Percentiles rank a stretch among this genome's conserved stretches.
These are phyloP conservation scores for Lasioglossum marginatum DNA, from an alignment of 2,888 invertebrate species.

Conservation along the genomic window DNA sequence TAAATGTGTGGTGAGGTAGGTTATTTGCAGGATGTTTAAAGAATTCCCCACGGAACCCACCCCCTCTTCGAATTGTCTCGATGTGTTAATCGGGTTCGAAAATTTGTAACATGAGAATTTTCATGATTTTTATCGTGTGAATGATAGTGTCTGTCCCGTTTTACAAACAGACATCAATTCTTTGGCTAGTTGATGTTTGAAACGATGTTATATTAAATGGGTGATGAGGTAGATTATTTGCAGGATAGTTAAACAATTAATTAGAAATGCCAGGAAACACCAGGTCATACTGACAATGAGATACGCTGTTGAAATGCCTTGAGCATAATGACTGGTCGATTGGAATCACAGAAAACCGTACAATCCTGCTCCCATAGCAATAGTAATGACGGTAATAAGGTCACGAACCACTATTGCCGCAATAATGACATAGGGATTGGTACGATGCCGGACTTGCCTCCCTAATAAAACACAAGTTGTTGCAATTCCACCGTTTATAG, in stretches of 20 bases:
- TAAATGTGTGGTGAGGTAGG: background rate
- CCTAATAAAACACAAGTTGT: slow-evolving; percentile 80
- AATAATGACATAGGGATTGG: slow-evolving; percentile 75
- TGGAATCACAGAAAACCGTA: slow-evolving; percentile 38
- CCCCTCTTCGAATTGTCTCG: background rate
- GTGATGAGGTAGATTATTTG: background rate
- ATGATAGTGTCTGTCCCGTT: background rate
- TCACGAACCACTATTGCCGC: slow-evolving; percentile 77
- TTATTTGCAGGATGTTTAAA: background rate
- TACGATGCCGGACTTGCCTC: slow-evolving; percentile 72
- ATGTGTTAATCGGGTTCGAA: no score
- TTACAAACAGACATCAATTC: background rate
- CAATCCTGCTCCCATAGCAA: slow-evolving; percentile 62
- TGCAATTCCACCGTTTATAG: slow-evolving; percentile 78
- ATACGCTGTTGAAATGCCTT: slow-evolving; percentile 45
- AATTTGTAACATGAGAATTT: no score
- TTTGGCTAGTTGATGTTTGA: no score
- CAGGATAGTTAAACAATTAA: background rate
- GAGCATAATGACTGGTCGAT: slow-evolving; percentile 52
- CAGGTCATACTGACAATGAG: background rate
- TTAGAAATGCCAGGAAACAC: background rate
- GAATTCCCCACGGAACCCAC: slow-evolving; percentile 7
- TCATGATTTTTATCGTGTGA: no score
- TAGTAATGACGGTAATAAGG: slow-evolving; percentile 80
- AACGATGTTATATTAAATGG: no score